Evolutionary conservation across 2,113 vertebrate genomes (phyloP).

Genomic region (Nicator chloris): DNA sequence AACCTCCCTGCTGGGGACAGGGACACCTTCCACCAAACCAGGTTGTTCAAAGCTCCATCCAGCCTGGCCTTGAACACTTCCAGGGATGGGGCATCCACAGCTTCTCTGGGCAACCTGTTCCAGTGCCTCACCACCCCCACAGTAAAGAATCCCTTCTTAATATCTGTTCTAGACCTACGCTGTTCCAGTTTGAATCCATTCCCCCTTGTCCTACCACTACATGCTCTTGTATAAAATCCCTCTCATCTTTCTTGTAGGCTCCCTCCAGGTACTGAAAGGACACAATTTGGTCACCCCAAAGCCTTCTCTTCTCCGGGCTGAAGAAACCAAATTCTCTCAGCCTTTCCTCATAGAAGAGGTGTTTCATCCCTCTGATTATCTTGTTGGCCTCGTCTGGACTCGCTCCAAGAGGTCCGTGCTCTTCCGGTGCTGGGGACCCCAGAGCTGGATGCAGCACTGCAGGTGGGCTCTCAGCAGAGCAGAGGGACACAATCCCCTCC

Average conservation of each 20-base stretch:
- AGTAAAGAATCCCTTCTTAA: neutral
- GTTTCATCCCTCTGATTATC: neutral
- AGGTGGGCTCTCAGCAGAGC: neutral
- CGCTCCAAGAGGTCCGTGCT: fast-evolving
- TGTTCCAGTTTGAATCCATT: neutral
- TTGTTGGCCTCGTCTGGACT: neutral
- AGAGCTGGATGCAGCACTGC: neutral
- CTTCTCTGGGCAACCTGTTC: neutral
- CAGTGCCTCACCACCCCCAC: neutral
- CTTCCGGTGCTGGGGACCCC: neutral
- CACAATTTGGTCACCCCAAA: neutral
- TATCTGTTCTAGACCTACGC: neutral
- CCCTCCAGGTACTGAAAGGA: neutral
- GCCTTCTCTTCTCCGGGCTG: neutral
- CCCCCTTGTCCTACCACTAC: neutral
- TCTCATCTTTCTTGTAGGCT: neutral
- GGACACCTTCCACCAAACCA: neutral
- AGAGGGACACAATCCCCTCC: neutral
- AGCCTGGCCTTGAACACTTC: neutral
- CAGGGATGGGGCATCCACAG: neutral
- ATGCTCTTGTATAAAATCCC: neutral
- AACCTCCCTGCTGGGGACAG: neutral
- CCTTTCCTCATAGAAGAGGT: neutral
- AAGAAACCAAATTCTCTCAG: neutral
- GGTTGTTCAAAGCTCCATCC: neutral